phyloP scores from a whole-genome alignment of 2,797 vertebrate genomes.

The Euphonia xanthogaster region DNA sequence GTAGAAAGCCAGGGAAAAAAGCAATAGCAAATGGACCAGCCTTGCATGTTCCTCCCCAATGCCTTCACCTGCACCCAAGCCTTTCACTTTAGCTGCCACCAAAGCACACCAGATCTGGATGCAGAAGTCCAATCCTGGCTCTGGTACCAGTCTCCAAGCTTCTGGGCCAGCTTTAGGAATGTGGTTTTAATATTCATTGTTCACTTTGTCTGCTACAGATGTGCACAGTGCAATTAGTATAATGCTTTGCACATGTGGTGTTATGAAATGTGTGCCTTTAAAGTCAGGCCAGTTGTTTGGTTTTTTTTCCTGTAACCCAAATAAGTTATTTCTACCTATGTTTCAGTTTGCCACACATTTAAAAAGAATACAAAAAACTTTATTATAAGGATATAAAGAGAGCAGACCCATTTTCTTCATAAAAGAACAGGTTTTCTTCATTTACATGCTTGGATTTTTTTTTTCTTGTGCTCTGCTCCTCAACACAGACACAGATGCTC shows the following conservation, averaged over 20 bases:
- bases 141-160: constrained; percentile 44
- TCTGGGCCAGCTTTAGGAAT: constrained; percentile 56
- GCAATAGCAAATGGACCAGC: neutral
- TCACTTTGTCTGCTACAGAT: constrained; percentile 70
- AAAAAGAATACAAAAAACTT: neutral
- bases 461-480: constrained; percentile 5
- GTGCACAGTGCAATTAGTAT: constrained; percentile 69
- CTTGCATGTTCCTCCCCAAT: neutral
- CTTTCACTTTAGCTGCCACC: neutral
- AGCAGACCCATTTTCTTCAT: neutral
- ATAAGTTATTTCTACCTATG: constrained; percentile 76
- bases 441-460: constrained; percentile 17
- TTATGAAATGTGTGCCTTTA: constrained; percentile 75
- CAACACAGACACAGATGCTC: neutral
- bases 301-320: constrained; percentile 58
- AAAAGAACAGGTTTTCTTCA: constrained; percentile 51
- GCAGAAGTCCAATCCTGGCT: neutral
- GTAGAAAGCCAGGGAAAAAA: neutral
- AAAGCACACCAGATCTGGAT: constrained; percentile 28
- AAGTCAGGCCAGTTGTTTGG: constrained; percentile 68
- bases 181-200: constrained; percentile 75
- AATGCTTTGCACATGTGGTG: constrained; percentile 78
- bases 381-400: constrained; percentile 54
- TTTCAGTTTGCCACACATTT: constrained; percentile 61
- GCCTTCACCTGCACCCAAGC: neutral